phyloP scores from a whole-genome alignment of 2,113 vertebrate species.

The Microtus ochrogaster region DNA sequence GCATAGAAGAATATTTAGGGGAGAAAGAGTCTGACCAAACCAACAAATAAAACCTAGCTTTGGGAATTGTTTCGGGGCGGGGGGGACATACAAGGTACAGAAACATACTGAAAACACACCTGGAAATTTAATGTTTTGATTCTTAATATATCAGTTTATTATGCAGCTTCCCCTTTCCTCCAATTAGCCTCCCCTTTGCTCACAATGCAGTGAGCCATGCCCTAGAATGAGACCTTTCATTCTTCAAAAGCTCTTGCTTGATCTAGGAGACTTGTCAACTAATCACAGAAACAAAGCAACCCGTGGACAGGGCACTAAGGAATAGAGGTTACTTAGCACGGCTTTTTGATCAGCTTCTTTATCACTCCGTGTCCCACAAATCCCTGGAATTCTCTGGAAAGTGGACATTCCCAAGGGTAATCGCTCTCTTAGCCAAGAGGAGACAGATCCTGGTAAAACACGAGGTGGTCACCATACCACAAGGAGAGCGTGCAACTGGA shows the following conservation, averaged over 20 bases:
- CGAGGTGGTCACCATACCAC: background rate
- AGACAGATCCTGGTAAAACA: slow-evolving; percentile 78
- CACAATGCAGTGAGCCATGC: slow-evolving; percentile 86
- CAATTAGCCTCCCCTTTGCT: slow-evolving; percentile 84
- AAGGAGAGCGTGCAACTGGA: too few species aligned
- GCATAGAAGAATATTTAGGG: slow-evolving; percentile 78
- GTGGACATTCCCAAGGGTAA: slow-evolving; percentile 79
- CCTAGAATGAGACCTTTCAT: slow-evolving; percentile 86
- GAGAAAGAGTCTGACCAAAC: slow-evolving; percentile 52
- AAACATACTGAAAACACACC: slow-evolving; percentile 77
- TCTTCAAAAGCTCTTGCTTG: slow-evolving; percentile 85
- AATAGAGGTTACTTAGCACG: slow-evolving; percentile 79
- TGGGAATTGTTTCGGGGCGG: slow-evolving; percentile 67
- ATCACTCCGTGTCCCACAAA: slow-evolving; percentile 76
- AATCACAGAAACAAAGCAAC: slow-evolving; percentile 84
- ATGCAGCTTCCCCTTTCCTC: background rate
- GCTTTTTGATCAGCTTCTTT: slow-evolving; percentile 81
- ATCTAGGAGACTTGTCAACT: slow-evolving; percentile 85
- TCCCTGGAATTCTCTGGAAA: slow-evolving; percentile 71
- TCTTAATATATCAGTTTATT: slow-evolving; percentile 81
- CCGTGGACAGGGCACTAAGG: slow-evolving; percentile 79
- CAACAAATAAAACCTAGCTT: slow-evolving; percentile 49
- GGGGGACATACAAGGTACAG: slow-evolving; percentile 76
- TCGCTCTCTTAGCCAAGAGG: slow-evolving; percentile 75
- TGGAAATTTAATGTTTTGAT: slow-evolving; percentile 80